phyloP scores from a whole-genome alignment of 2,888 invertebrate species.

The Hartigia nigra region DNA sequence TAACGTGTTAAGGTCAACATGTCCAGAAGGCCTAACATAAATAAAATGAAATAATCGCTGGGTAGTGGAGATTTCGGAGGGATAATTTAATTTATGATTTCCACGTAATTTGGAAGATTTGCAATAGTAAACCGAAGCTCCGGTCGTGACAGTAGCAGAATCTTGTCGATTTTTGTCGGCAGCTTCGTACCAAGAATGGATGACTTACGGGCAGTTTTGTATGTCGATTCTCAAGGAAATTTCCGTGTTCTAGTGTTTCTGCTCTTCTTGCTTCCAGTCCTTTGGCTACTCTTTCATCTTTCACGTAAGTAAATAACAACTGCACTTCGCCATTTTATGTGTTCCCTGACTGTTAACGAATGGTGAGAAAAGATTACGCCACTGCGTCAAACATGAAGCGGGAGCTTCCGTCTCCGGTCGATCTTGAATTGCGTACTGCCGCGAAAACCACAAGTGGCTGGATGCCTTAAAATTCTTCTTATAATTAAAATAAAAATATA shows the following conservation, averaged over 20 bases:
- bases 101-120: background rate
- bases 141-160: background rate
- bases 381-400: slow-evolving; percentile 27
- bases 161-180: background rate
- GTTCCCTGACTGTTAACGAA: slow-evolving; percentile 40
- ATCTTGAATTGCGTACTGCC: background rate
- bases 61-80: background rate
- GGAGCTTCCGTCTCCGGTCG: background rate
- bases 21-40: background rate
- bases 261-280: slow-evolving; percentile 33
- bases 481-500: background rate
- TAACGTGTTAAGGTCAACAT: background rate
- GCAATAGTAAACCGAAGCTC: background rate
- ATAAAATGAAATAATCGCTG: background rate
- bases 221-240: background rate
- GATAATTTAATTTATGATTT: background rate
- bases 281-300: slow-evolving; percentile 32
- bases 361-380: slow-evolving; percentile 39
- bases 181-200: background rate
- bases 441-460: background rate
- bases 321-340: slow-evolving; percentile 53
- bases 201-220: background rate
- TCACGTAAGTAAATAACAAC: slow-evolving; percentile 51
- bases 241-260: background rate
- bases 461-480: background rate